Percentiles rank a stretch among this genome's conserved stretches.
phyloP scores from a whole-genome alignment of 2,888 invertebrate genomes.

The Abrostola triplasia region DNA sequence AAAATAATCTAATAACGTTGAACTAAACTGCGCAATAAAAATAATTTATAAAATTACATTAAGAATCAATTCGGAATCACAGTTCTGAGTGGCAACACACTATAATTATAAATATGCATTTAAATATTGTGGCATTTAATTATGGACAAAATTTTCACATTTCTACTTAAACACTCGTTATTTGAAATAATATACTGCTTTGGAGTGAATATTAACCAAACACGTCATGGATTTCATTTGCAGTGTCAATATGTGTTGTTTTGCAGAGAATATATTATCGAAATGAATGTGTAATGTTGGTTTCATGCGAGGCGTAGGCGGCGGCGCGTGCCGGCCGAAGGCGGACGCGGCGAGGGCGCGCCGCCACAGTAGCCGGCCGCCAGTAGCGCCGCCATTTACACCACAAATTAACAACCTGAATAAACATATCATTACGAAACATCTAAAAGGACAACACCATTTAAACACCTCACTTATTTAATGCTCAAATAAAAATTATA shows the following conservation, averaged over 20 bases:
- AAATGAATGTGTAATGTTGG: conserved; percentile 43
- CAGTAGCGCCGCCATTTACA: conserved; percentile 64
- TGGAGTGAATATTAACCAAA: conserved; percentile 34
- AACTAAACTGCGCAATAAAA: too few relatives aligned
- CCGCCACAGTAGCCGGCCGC: conserved; percentile 48
- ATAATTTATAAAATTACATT: too few relatives aligned
- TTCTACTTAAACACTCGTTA: conserved; percentile 18
- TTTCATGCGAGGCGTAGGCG: conserved; percentile 45
- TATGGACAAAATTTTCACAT: conserved; percentile 16
- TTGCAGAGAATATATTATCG: conserved; percentile 37
- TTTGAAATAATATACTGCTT: conserved; percentile 34
- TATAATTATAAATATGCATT: background rate
- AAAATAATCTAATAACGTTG: too few relatives aligned
- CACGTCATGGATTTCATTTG: conserved; percentile 42
- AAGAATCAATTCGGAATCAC: too few relatives aligned
- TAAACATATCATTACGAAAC: conserved; percentile 50
- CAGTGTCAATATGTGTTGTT: conserved; percentile 43
- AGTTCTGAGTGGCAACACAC: background rate
- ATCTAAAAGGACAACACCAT: conserved; percentile 52
- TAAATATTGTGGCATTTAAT: conserved; percentile 20
- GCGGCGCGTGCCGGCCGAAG: conserved; percentile 53
- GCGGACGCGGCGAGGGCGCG: conserved; percentile 48
- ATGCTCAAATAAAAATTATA: conserved; percentile 52
- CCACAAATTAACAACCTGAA: conserved; percentile 62
- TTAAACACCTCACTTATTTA: conserved; percentile 40